Evolutionary conservation across 1,140 invertebrate genomes (phyloP), one percentile per base, ranked within the genome.

Genomic region (Drosophila nikananu): DNA sequence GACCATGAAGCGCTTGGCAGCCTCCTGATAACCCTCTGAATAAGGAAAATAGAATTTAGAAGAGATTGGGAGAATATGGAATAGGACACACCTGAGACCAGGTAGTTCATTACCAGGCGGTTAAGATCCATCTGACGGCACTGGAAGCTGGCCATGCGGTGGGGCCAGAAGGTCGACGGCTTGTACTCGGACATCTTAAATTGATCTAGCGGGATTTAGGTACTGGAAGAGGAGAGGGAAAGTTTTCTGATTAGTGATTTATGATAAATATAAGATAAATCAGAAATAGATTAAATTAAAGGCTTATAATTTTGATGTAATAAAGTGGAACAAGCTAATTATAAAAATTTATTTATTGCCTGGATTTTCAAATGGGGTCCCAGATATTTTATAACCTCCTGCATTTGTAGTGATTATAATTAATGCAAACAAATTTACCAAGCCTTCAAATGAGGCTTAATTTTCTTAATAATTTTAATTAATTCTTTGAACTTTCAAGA

Each of bases 141-240:
- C 51, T 89, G 81, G 44, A 68, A 87, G 46, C 86, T 81, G 17
- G 19, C 48, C 84, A 87, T 87, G n/a, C 86, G 68, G 1, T 87
- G 73, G 9, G 81, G 30, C 83, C 81, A 87, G 3, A 19, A 27
- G 19, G 41, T 17, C 9, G 25, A 41, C 9, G 70, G 54, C 27
- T 58, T 70, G 7, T 30, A 64, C 10, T 41, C 58, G 8, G 68
- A 61, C 83, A 86, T 86, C 21, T 19, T 39, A 0, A 73, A 60
- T 48, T 41, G 30, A 39, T 68, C 32, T 70, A 71, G 19, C 21
- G 19, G 25, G 19, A 23, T 46, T 51, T 37, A 57, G 60, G 73
- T 76, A 58, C 71, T 72, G 42, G 44, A 58, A 42, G 17, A n/a
- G 5, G 19, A 17, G 5, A 23, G 27, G n/a, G 1, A 37, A 52